Percentiles rank a stretch among this genome's conserved stretches.
Conservation (phyloP, 2,888 invertebrate genomes). For the Panzeria rudis region DNA sequence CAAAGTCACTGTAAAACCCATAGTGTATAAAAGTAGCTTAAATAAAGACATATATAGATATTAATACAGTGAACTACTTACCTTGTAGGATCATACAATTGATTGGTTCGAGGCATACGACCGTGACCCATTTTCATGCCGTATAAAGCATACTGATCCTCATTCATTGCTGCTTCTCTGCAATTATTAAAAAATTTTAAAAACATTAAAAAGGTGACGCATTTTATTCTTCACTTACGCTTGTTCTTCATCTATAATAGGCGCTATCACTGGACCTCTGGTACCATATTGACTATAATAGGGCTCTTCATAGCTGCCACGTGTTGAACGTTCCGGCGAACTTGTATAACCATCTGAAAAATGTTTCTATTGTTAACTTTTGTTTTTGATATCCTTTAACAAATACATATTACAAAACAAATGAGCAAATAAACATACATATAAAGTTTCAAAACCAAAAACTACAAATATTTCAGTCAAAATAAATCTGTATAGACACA, state of each 20-base stretch:
- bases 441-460: constrained; percentile 40
- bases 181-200: constrained; percentile 71
- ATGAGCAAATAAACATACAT: neutral
- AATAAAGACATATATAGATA: too few relatives aligned
- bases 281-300: constrained; percentile 93
- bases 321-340: constrained; percentile 91
- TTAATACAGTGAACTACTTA: constrained; percentile 71
- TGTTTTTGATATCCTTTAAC: neutral
- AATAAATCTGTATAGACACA: constrained; percentile 27
- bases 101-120: constrained; percentile 85
- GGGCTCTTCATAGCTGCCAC: constrained; percentile 92
- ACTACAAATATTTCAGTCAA: constrained; percentile 39
- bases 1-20: too few relatives aligned
- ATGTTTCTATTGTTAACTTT: constrained; percentile 10
- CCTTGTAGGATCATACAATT: constrained; percentile 84
- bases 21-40: too few relatives aligned
- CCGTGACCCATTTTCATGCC: constrained; percentile 87
- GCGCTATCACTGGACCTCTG: constrained; percentile 88
- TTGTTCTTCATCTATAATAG: constrained; percentile 96
- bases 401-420: neutral
- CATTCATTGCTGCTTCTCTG: constrained; percentile 88
- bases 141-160: constrained; percentile 89
- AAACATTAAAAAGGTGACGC: neutral
- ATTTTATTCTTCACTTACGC: constrained; percentile 78
- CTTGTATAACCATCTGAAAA: constrained; percentile 91